Conservation (phyloP, 2,797 vertebrate genomes). For the Gymnothorax javanicus region DNA sequence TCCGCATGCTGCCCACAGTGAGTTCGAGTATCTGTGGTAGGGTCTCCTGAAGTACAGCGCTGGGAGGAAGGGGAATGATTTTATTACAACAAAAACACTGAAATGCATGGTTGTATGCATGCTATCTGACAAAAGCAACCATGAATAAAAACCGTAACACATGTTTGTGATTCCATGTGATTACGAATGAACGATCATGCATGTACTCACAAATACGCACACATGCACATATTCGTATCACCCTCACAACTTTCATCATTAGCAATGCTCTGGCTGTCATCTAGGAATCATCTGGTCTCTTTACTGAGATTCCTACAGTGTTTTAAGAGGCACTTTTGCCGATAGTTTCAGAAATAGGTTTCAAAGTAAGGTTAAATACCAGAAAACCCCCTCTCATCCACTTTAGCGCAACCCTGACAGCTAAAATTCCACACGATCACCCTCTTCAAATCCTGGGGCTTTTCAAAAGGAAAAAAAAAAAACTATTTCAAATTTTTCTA, state of each 20-base stretch:
- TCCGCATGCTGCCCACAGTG: constrained; percentile 62
- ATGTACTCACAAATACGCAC: no score
- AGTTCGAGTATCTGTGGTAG: constrained; percentile 61
- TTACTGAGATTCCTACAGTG: constrained; percentile 22
- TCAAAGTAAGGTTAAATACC: constrained; percentile 14
- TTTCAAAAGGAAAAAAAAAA: not conserved
- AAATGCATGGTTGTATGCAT: not conserved
- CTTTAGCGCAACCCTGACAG: constrained; percentile 47
- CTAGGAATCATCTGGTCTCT: constrained; percentile 16
- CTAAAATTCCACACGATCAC: constrained; percentile 49
- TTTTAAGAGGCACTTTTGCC: constrained; percentile 31
- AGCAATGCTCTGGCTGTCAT: not conserved
- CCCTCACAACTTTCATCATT: not conserved
- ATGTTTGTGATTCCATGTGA: not conserved
- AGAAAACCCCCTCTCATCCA: constrained; percentile 54
- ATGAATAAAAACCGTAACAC: not conserved
- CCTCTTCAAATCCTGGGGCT: constrained; percentile 30
- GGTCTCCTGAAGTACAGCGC: constrained; percentile 58
- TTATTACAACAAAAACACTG: constrained; percentile 41
- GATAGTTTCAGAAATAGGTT: constrained; percentile 43
- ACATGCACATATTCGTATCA: not conserved
- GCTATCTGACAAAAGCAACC: not conserved
- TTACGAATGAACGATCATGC: not conserved
- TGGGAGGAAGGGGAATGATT: constrained; percentile 55
- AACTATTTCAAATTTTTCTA: constrained; percentile 39